These are phyloP conservation scores for Emydura subglobosa DNA, from an alignment of 2,113 vertebrate genomes.

Conservation along the genomic window DNA sequence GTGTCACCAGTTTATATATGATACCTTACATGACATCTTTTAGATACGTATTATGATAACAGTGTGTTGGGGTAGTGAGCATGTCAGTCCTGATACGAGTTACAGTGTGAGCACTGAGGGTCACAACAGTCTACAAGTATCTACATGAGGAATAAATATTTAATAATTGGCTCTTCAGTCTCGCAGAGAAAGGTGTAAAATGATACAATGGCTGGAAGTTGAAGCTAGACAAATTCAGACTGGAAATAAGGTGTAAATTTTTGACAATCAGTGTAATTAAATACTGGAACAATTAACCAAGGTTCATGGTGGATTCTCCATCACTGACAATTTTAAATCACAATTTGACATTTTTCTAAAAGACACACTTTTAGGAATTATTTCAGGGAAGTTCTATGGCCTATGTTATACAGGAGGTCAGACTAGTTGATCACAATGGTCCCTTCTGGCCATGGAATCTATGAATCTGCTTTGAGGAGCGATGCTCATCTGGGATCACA, in stretches of 20 bases:
- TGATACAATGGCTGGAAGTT: neutral
- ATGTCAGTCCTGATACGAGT: neutral
- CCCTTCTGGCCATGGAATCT: neutral
- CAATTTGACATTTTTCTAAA: neutral
- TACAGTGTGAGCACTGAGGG: neutral
- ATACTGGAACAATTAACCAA: neutral
- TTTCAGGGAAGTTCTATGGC: neutral
- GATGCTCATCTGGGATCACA: neutral
- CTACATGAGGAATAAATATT: neutral
- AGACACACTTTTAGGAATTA: neutral
- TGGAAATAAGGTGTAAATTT: neutral
- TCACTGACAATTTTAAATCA: neutral
- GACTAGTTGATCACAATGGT: neutral
- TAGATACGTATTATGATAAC: neutral
- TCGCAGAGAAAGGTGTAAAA: neutral
- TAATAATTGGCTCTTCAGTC: neutral
- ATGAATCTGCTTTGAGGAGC: neutral
- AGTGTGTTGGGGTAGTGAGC: neutral
- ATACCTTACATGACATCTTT: too few relatives aligned
- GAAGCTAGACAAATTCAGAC: neutral
- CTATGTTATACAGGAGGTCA: neutral
- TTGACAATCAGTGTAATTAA: neutral
- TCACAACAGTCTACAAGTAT: neutral
- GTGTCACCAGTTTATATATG: too few relatives aligned
- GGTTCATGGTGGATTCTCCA: neutral